Evolutionary conservation across 2,113 vertebrate genomes (phyloP), one percentile per base, ranked within the genome.

Genomic region (Laterallus jamaicensis): DNA sequence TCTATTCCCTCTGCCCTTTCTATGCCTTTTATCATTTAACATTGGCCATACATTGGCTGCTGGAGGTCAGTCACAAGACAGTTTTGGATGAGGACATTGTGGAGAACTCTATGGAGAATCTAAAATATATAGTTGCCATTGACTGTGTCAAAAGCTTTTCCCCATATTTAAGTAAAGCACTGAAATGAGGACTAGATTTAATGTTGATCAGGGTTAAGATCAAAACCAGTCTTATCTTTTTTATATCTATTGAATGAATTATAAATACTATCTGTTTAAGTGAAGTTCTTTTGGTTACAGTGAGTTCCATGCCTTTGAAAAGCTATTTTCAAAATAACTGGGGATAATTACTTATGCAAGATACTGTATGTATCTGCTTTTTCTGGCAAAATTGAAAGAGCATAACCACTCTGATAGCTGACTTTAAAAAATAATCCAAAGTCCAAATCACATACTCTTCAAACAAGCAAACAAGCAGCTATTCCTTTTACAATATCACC

Each of bases 161-260:
- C 47, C 83, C 77, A 63, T 87, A 79, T 88, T 82, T 89, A 87
- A 91, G 25, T 31, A 64, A 47, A 84, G 29, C 76, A 22, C 3
- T 82, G 81, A 94, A 94, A 93, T 86, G 37, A 91, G 35, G 66
- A 87, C 87, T 69, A 84, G 66, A 92, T 94, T 95, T 95, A 93
- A 92, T 8, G 29, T 24, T 79, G 44, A 59, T 89, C 12, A 42
- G 58, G 75, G 74, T 39, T 67, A 82, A 91, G 92, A 70, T 92
- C 69, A 73, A 89, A 88, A 24, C 15, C 20, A 94, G 54, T 62
- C n/a, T 25, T 91, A 60, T 73, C 49, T 91, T 82, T 82, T 84
- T 78, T 56, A 49, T 88, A 81, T 52, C 44, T 91, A 10, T 6
- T 84, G 28, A 87, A 86, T 79, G 82, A 92, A 82, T 84, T 76